Conservation (phyloP, 2,113 vertebrate genomes). For the Cacatua alba region DNA sequence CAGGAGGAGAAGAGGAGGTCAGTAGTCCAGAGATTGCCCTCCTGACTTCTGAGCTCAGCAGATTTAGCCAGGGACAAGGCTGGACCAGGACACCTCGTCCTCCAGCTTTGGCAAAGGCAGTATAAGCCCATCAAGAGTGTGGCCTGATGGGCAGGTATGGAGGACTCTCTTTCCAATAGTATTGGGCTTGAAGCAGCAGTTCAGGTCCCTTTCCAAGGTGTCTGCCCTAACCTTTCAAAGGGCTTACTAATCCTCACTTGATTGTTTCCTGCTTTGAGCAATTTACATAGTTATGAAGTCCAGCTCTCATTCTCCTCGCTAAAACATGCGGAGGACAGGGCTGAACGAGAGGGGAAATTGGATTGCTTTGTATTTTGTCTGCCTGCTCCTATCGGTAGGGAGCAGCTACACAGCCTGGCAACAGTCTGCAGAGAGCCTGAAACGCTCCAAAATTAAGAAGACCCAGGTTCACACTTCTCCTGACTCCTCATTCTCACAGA, state of each 20-base stretch:
- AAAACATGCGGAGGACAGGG: not conserved
- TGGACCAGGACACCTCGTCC: not conserved
- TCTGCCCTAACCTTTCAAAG: not conserved
- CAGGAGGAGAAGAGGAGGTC: not conserved
- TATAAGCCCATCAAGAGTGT: not conserved
- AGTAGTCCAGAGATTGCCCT: not conserved
- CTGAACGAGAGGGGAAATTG: not conserved
- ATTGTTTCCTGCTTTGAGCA: constrained; percentile 1
- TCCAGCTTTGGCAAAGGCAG: not conserved
- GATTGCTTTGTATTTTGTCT: constrained; percentile 31
- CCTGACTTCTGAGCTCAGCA: not conserved
- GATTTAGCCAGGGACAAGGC: not conserved
- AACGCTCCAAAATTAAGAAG: constrained; percentile 20
- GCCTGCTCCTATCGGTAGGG: not conserved
- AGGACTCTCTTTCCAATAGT: not conserved
- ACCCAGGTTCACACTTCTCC: not conserved
- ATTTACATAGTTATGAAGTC: constrained; percentile 23
- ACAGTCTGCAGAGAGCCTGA: not conserved
- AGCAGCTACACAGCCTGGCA: constrained; percentile 33
- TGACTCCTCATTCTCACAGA: not conserved
- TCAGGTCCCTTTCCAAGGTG: not conserved
- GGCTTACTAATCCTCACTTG: not conserved
- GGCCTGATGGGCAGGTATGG: not conserved
- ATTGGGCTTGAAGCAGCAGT: constrained; percentile 1
- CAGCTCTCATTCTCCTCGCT: not conserved